Evolutionary conservation across 2,113 vertebrate species (phyloP), one percentile per base, ranked within the genome.

Genomic region (Malurus elegans): DNA sequence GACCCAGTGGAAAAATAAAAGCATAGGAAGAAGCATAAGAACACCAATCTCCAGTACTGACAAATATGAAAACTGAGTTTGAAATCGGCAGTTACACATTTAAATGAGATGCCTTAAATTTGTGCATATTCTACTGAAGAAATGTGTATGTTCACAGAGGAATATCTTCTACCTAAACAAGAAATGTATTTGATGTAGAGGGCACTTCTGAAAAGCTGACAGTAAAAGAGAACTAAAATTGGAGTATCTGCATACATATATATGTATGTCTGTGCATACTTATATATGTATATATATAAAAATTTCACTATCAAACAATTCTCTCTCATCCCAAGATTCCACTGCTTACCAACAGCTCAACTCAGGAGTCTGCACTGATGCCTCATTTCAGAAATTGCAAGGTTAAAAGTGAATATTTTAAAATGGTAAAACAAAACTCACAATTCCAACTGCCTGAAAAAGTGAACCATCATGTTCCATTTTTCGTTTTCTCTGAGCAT

Each of bases 401-500:
- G 44, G 79, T 95, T 95, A 95, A 85, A 94, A 96, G 92, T 90
- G 90, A 92, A 91, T 91, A 93, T 93, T 91, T 94, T 93, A 94
- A 95, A 95, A 96, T 25, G 79, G 87, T 94, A 96, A 96, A 95
- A 93, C 86, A 93, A 96, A 84, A 98, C 98, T 97, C 97, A 99
- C 99, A 98, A 99, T 98, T 98, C 97, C 99, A 93, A 99, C 97
- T 87, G 98, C 98, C 96, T 99, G 98, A 96, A 98, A 98, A 95
- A 98, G 97, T 42, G 98, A 97, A 88, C 98, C 97, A 79, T 98
- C 98, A 50, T 97, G 97, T 93, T 98, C 98, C 96, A 99, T 98
- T 98, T 99, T 99, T 96, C 99, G 98, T 97, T 99, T 99, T 94
- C 99, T 98, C 85, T 99, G 99, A 93, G 97, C 95, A 95, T 99